A percentile compares a stretch with the other conserved stretches of the same genome.
phyloP scores from a whole-genome alignment of 92 coral and sea anemone genomes.

The Paragorgia papillata region DNA sequence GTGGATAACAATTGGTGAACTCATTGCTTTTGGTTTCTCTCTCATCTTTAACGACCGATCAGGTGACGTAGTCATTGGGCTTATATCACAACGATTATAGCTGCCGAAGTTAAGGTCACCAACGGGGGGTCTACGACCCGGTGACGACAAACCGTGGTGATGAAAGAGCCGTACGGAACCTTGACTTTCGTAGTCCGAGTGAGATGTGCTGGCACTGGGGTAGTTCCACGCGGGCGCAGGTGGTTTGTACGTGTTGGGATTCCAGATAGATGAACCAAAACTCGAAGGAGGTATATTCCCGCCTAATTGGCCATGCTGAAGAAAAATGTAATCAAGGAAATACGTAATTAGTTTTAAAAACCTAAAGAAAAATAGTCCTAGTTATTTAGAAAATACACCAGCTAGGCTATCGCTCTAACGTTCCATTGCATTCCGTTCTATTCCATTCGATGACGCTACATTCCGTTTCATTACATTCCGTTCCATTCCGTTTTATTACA shows the following conservation, averaged over 20 bases:
- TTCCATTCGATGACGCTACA: no score
- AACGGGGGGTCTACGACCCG: constrained; percentile 77
- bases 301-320: constrained; percentile 5
- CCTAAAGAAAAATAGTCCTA: no score
- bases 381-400: no score
- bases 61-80: constrained; percentile 57
- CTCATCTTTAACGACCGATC: constrained; percentile 22
- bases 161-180: neutral
- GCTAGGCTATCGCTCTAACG: no score
- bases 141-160: constrained; percentile 84
- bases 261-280: constrained; percentile 30
- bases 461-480: no score
- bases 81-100: constrained; percentile 57
- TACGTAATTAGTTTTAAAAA: neutral
- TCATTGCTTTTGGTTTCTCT: constrained; percentile 58
- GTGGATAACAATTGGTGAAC: constrained; percentile 96
- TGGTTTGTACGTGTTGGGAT: constrained; percentile 9
- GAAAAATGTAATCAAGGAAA: neutral
- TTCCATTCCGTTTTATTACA: no score
- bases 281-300: constrained; percentile 1
- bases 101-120: constrained; percentile 70
- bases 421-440: no score
- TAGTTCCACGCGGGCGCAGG: constrained; percentile 34
- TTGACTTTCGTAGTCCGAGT: constrained; percentile 1
- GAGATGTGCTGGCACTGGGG: constrained; percentile 7